Evolutionary conservation across 2,797 vertebrate species (phyloP), one percentile per base, ranked within the genome.

Genomic region (Silurus aristotelis): DNA sequence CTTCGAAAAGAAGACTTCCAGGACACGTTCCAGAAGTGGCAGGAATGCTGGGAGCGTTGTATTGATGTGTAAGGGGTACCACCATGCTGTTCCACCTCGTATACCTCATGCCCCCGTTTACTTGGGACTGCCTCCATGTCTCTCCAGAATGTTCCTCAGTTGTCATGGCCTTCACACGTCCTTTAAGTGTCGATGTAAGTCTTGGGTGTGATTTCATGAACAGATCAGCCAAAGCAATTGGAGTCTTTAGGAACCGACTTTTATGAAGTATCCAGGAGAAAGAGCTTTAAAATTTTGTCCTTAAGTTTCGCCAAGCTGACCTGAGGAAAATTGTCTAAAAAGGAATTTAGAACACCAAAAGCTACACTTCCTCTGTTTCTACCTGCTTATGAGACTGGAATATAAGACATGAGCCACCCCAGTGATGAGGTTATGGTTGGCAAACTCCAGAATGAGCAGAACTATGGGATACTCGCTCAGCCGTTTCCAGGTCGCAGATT

Each of bases 361-460:
- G 6, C 48, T 10, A 2, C 48, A 7, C 10, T 52, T 6, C 48
- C 48, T n/a, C 46, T 43, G 25, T 63, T 12, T 10, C 91, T 92
- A 96, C 90, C 95, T 96, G 87, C 93, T 95, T 89, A 96, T 96
- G 3, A 96, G 93, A 87, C 95, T 96, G 38, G 96, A 96, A 84
- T 96, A 96, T 12, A 96, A 91, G 55, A 96, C 96, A 76, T 96
- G 96, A 19, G 96, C 95, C 79, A 96, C 96, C 5, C 96, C 96
- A 0, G 96, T 96, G 73, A 96, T 96, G 61, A 96, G 95, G 90
- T 96, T 96, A 83, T 95, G 96, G 90, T 96, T 96, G 31, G 95
- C 96, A 86, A 96, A 96, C 88, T 96, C 96, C 0, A 96, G 92
- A 67, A 96, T 96, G 0, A 96, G 95, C 5, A 96, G 94, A 85